Conservation (phyloP, 2,888 invertebrate species). For the Drosophila fulvimacula region DNA sequence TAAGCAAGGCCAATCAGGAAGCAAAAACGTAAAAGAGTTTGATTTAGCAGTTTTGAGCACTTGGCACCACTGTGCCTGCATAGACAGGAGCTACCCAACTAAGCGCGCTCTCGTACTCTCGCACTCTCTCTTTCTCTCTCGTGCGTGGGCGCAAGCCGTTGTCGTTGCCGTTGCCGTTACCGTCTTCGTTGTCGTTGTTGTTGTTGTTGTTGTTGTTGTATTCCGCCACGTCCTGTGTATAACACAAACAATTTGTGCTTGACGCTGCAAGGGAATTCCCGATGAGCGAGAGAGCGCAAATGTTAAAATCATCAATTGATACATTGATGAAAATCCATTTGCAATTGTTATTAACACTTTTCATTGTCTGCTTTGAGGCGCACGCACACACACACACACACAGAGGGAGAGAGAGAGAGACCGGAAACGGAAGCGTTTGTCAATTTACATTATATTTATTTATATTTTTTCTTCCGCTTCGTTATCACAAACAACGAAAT, state of each 20-base stretch:
- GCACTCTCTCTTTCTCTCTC: constrained; percentile 18
- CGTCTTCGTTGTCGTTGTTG: constrained; percentile 8
- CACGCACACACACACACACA: constrained; percentile 30
- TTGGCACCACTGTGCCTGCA: constrained; percentile 41
- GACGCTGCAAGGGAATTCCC: constrained; percentile 65
- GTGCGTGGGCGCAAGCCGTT: constrained; percentile 67
- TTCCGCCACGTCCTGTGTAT: constrained; percentile 65
- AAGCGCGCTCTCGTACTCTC: constrained; percentile 18
- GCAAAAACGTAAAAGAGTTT: too few relatives aligned
- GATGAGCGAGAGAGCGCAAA: constrained; percentile 32
- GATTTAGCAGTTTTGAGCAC: background rate
- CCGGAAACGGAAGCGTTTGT: constrained; percentile 27
- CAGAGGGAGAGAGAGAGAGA: constrained; percentile 10
- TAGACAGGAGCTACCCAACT: constrained; percentile 19
- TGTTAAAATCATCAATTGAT: constrained; percentile 24
- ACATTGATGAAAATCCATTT: constrained; percentile 16
- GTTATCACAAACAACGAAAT: constrained; percentile 67
- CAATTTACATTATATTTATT: constrained; percentile 17
- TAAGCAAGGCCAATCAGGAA: background rate
- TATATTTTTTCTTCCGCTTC: constrained; percentile 25
- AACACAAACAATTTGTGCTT: constrained; percentile 69
- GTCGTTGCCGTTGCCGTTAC: constrained; percentile 15
- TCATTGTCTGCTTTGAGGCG: constrained; percentile 50
- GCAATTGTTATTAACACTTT: constrained; percentile 24
- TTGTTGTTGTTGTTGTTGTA: constrained; percentile 20